Conservation (phyloP, 2,113 vertebrate species). For the Kryptolebias marmoratus region DNA sequence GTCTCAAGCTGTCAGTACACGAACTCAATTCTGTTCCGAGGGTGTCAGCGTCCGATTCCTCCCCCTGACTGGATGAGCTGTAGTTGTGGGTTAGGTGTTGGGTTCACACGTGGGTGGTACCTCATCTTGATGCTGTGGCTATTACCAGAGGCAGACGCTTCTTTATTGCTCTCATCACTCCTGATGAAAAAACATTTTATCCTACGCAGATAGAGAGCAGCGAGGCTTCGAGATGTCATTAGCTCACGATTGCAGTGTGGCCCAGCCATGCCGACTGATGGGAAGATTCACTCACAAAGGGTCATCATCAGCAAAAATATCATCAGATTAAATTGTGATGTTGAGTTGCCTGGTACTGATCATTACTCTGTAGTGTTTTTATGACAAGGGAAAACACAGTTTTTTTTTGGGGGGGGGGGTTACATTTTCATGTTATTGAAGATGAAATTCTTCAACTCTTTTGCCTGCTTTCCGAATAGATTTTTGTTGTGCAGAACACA, state of each 20-base stretch:
- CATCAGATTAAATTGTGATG: slow-evolving; percentile 10
- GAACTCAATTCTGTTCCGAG: slow-evolving; percentile 16
- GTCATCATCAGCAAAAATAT: background rate
- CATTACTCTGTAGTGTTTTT: background rate
- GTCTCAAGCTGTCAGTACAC: slow-evolving; percentile 37
- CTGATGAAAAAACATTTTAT: slow-evolving; percentile 31
- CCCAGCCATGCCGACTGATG: background rate
- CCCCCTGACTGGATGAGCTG: slow-evolving; percentile 19
- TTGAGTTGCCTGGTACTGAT: background rate
- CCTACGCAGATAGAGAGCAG: slow-evolving; percentile 11
- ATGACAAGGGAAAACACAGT: background rate
- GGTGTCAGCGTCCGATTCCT: slow-evolving; percentile 12
- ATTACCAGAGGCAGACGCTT: slow-evolving; percentile 39
- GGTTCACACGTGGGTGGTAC: slow-evolving; percentile 24
- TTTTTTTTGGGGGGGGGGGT: background rate
- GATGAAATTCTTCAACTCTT: background rate
- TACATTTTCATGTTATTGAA: background rate
- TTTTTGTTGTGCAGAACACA: slow-evolving; percentile 15
- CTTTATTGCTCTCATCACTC: slow-evolving; percentile 55
- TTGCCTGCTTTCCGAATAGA: background rate
- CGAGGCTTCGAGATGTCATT: slow-evolving; percentile 39
- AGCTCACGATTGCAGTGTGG: slow-evolving; percentile 1
- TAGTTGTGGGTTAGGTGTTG: slow-evolving; percentile 1
- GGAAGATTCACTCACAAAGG: slow-evolving; percentile 20
- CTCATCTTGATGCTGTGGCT: slow-evolving; percentile 12